Evolutionary conservation across 2,113 vertebrate species (phyloP).

Genomic region (Zapornia atra): DNA sequence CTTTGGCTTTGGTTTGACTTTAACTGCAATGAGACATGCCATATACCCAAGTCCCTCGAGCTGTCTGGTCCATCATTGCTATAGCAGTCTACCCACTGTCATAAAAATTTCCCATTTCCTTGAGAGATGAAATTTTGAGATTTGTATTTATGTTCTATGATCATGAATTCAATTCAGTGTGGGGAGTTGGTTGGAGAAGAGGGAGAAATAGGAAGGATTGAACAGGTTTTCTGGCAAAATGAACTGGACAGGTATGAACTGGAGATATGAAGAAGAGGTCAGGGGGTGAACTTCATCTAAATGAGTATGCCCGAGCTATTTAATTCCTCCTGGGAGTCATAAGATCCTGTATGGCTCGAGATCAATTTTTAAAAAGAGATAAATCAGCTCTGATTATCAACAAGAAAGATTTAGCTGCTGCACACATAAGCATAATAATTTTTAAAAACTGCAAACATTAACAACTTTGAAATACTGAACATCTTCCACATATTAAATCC

Average conservation of each 20-base stretch:
- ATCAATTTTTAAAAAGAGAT: constrained; percentile 45
- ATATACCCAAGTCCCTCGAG: background rate
- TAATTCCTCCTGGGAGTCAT: constrained; percentile 1
- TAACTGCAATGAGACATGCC: background rate
- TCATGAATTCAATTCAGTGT: background rate
- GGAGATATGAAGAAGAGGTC: background rate
- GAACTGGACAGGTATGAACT: background rate
- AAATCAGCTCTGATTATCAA: constrained; percentile 39
- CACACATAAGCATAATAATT: background rate
- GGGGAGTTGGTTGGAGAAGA: background rate
- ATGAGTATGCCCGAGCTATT: constrained; percentile 7
- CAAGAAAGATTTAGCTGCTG: constrained; percentile 23
- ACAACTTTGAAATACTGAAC: constrained; percentile 5
- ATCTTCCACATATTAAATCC: background rate
- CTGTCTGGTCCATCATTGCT: background rate
- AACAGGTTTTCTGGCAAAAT: constrained; percentile 11
- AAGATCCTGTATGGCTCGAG: background rate
- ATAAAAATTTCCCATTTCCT: background rate
- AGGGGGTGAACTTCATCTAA: constrained; percentile 5
- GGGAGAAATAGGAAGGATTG: background rate
- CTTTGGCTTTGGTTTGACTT: background rate
- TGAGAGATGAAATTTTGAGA: background rate
- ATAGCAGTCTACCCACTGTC: background rate
- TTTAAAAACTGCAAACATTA: constrained; percentile 28
- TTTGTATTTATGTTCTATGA: constrained; percentile 1